phyloP scores from a whole-genome alignment of 2,113 vertebrate species.

The Clarias macrocephalus region DNA sequence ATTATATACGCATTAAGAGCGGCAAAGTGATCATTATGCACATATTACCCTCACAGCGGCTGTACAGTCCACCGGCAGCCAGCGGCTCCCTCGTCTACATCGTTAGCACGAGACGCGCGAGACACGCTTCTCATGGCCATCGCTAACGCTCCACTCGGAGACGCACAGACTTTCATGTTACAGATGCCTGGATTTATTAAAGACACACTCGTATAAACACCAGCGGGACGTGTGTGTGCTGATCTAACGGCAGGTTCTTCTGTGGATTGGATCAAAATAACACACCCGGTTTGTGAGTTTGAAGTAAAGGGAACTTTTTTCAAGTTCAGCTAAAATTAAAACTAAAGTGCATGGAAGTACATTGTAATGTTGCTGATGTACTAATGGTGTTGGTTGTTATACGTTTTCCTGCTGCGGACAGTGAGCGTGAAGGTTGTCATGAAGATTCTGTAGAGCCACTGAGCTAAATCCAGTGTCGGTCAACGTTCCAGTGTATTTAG shows the following conservation, averaged over 20 bases:
- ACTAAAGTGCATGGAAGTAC: too few species aligned
- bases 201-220: background rate
- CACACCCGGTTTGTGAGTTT: too few species aligned
- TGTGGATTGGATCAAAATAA: background rate
- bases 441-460: too few species aligned
- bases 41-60: constrained; percentile 32
- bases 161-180: background rate
- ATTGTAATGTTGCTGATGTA: too few species aligned
- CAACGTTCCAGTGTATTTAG: too few species aligned
- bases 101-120: background rate
- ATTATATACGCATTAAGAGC: constrained; percentile 42
- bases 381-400: too few species aligned
- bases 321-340: too few species aligned
- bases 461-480: too few species aligned
- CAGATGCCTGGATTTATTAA: background rate
- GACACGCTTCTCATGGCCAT: background rate
- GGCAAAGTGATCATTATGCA: constrained; percentile 38
- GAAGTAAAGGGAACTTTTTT: too few species aligned
- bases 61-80: background rate
- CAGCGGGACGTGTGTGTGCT: background rate
- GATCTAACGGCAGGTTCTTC: background rate
- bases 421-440: too few species aligned
- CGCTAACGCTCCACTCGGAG: background rate
- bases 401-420: too few species aligned
- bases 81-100: background rate